Percentiles rank a stretch among this genome's conserved stretches.
These are phyloP conservation scores for Enchytraeus crypticus DNA, from an alignment of 2,888 invertebrate genomes.

Conservation along the genomic window DNA sequence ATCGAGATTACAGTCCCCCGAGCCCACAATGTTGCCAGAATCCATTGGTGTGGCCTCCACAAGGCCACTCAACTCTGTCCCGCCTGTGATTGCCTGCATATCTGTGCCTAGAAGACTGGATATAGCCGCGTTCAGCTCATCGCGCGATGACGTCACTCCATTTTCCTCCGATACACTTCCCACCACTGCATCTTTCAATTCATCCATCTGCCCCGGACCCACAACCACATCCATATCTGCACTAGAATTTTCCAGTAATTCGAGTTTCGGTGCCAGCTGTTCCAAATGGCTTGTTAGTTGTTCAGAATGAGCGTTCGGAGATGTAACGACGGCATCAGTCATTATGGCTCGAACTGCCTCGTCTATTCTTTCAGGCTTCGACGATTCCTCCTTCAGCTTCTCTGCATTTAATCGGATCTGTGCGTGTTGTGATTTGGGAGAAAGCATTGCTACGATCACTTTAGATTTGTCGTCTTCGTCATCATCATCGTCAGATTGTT, in stretches of 20 bases:
- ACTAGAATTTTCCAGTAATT: no score
- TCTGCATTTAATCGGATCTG: not conserved
- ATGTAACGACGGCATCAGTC: not conserved
- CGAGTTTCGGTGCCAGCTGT: no score
- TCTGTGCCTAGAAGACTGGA: no score
- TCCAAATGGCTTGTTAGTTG: no score
- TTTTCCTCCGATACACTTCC: not conserved
- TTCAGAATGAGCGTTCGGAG: not conserved
- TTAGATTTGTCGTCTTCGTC: not conserved
- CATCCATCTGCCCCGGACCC: not conserved
- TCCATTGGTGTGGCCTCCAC: no score
- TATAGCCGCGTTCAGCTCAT: not conserved
- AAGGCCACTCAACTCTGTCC: no score
- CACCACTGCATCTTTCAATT: not conserved
- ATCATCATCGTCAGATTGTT: not conserved
- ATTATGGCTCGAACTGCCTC: constrained; percentile 9
- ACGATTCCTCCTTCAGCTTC: constrained; percentile 15
- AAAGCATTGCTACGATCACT: no score
- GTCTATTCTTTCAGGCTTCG: constrained; percentile 6
- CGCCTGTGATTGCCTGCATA: no score
- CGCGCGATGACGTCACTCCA: not conserved
- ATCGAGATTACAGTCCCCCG: no score
- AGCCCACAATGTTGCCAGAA: no score
- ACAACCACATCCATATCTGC: not conserved
- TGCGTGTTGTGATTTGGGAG: not conserved